Conservation (phyloP, 2,113 vertebrate species). For the Madoqua kirkii region DNA sequence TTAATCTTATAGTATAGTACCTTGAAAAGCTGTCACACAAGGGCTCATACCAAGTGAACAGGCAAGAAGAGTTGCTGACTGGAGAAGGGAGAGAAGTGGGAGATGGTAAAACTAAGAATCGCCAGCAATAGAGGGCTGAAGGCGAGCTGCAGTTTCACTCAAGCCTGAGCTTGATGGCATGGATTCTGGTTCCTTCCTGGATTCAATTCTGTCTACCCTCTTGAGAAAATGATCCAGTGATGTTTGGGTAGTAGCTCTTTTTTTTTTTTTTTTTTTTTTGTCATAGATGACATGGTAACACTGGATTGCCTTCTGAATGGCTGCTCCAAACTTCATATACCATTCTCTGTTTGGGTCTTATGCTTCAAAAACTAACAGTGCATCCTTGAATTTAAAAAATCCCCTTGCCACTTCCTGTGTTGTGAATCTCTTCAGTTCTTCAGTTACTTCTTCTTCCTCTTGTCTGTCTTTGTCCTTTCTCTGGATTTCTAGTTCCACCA, state of each 20-base stretch:
- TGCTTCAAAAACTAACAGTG: neutral
- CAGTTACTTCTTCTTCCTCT: neutral
- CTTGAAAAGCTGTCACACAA: neutral
- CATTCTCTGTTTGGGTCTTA: neutral
- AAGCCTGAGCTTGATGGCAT: neutral
- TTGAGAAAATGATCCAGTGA: neutral
- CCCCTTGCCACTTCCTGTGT: neutral
- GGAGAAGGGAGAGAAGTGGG: neutral
- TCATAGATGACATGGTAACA: neutral
- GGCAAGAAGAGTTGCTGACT: neutral
- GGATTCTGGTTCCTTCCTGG: neutral
- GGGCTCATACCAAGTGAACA: neutral
- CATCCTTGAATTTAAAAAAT: neutral
- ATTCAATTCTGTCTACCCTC: neutral
- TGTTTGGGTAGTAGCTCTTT: neutral
- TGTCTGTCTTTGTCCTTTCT: neutral
- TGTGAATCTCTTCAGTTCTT: neutral
- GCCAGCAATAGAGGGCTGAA: fast-evolving
- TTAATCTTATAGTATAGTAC: neutral
- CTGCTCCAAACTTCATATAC: neutral
- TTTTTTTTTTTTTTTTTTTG: neutral
- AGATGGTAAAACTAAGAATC: neutral
- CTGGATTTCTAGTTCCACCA: neutral
- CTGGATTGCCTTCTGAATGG: neutral
- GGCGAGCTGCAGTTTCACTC: neutral